Conservation (phyloP, 2,888 invertebrate species). For the Sericinus montela region DNA sequence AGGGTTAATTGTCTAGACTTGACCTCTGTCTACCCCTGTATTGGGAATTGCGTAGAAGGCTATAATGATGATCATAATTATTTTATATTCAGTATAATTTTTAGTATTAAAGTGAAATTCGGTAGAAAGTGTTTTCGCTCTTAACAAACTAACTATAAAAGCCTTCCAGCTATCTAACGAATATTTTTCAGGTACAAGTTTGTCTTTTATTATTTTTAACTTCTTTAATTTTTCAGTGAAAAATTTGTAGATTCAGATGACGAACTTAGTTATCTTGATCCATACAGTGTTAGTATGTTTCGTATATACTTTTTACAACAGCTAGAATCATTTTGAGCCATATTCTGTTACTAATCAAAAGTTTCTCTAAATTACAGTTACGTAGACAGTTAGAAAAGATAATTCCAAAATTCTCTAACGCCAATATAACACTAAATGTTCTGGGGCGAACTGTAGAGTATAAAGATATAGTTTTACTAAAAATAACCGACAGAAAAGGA, state of each 20-base stretch:
- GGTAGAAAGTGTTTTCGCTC: too few species aligned
- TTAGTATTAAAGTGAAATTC: too few species aligned
- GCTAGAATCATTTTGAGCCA: not conserved
- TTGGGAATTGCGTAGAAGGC: too few species aligned
- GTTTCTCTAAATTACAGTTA: constrained; percentile 38
- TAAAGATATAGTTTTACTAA: constrained; percentile 52
- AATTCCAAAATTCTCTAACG: constrained; percentile 29
- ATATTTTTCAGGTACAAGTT: too few species aligned
- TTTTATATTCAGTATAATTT: too few species aligned
- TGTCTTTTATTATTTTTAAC: too few species aligned
- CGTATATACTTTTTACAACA: not conserved
- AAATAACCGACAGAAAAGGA: constrained; percentile 26
- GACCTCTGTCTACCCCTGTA: too few species aligned
- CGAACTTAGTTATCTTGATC: constrained; percentile 14
- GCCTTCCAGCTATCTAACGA: too few species aligned
- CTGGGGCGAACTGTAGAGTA: constrained; percentile 52
- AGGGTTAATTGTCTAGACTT: too few species aligned
- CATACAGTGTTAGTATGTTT: constrained; percentile 13
- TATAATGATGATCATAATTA: too few species aligned
- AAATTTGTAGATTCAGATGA: not conserved
- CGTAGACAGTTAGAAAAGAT: constrained; percentile 32
- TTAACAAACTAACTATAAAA: too few species aligned
- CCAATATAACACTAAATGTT: constrained; percentile 40
- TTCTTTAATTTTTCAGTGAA: not conserved
- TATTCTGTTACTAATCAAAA: constrained; percentile 1